These are phyloP conservation scores for Netta rufina DNA, from an alignment of 2,797 vertebrate genomes.

Conservation along the genomic window DNA sequence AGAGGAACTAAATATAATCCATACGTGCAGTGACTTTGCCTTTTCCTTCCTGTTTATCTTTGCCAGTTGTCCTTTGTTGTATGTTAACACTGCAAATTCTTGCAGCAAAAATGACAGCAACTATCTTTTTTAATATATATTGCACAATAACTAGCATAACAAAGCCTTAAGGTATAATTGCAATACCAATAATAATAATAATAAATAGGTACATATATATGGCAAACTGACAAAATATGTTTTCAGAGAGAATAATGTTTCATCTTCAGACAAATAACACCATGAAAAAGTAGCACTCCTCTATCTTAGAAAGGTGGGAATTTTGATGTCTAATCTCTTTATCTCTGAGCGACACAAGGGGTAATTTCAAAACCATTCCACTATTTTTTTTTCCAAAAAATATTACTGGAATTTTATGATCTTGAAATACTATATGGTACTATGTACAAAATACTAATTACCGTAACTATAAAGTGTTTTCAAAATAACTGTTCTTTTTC, in stretches of 20 bases:
- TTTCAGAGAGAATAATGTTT: not conserved
- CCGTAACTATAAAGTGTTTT: not conserved
- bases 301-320: not conserved
- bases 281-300: not conserved
- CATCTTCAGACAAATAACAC: not conserved
- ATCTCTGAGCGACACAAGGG: not conserved
- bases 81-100: conserved; percentile 12
- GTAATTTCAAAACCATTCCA: not conserved
- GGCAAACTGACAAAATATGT: not conserved
- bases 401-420: not conserved
- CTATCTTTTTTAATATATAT: conserved; percentile 42
- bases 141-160: not conserved
- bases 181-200: not conserved
- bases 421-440: not conserved
- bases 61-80: conserved; percentile 14
- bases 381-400: not conserved
- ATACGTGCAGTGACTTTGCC: not conserved
- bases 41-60: conserved; percentile 18
- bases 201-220: not conserved
- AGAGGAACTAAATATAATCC: not conserved
- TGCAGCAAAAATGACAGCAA: conserved; percentile 36
- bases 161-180: conserved; percentile 41
- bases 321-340: not conserved
- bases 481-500: not conserved
- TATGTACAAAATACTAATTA: not conserved